phyloP scores from a whole-genome alignment of 2,797 vertebrate species.

The Dermochelys coriacea region DNA sequence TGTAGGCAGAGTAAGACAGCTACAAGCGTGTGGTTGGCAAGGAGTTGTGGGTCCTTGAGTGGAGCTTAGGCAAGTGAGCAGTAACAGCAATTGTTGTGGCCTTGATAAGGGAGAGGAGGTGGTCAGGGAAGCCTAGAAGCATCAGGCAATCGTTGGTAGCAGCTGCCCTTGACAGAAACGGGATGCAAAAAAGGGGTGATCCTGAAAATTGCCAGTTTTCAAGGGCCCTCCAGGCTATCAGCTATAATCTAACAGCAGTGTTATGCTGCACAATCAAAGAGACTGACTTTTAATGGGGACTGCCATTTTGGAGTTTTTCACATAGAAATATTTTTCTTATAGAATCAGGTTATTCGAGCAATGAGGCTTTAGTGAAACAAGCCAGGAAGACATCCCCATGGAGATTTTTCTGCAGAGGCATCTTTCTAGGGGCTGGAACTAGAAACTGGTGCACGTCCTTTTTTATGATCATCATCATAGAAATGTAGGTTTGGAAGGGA shows the following conservation, averaged over 20 bases:
- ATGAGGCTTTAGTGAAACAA: neutral
- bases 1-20: neutral
- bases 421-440: neutral
- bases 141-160: neutral
- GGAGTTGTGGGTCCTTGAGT: too few relatives aligned
- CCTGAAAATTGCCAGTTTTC: too few relatives aligned
- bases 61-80: neutral
- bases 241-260: neutral
- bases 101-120: too few relatives aligned
- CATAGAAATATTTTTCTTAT: neutral
- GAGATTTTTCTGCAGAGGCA: neutral
- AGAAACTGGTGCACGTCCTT: neutral
- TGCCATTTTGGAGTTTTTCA: neutral
- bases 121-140: neutral
- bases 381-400: neutral
- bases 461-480: neutral
- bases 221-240: too few relatives aligned
- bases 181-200: too few relatives aligned
- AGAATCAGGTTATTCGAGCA: neutral
- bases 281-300: neutral
- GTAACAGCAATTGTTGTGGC: neutral
- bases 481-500: neutral
- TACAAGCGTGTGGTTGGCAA: neutral
- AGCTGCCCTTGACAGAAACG: too few relatives aligned
- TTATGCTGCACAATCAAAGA: neutral